Conservation (phyloP, 2,113 vertebrate genomes). For the Calyptommatus sinebrachiatus region DNA sequence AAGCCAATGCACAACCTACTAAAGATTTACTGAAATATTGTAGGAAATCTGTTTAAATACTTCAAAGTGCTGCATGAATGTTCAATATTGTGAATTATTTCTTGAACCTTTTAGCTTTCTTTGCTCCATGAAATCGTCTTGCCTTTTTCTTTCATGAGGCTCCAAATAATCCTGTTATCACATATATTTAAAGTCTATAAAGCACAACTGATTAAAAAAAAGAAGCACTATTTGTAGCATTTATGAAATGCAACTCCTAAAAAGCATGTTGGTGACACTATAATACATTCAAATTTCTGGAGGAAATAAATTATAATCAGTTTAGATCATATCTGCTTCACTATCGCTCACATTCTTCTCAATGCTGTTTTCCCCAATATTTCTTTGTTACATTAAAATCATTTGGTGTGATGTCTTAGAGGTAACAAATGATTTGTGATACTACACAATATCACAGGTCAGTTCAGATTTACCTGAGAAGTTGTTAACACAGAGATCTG, state of each 20-base stretch:
- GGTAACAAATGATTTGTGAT: slow-evolving; percentile 51
- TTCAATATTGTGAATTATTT: background rate
- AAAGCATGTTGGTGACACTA: background rate
- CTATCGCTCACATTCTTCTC: slow-evolving; percentile 48
- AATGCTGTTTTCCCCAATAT: slow-evolving; percentile 53
- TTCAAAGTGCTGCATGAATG: background rate
- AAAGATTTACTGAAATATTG: background rate
- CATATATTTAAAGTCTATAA: background rate
- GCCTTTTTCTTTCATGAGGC: background rate
- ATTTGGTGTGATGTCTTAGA: slow-evolving; percentile 25
- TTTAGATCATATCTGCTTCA: slow-evolving; percentile 43
- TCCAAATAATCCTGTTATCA: slow-evolving; percentile 10
- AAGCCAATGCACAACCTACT: too few relatives aligned
- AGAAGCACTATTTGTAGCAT: background rate
- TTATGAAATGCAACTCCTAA: slow-evolving; percentile 11
- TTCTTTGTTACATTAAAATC: slow-evolving; percentile 42
- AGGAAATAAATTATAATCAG: slow-evolving; percentile 3
- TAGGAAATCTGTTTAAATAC: background rate
- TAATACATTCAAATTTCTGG: background rate
- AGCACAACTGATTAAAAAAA: background rate
- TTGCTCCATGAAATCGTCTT: background rate
- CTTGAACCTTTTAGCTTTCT: background rate
- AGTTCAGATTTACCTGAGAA: slow-evolving; percentile 62
- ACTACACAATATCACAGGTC: slow-evolving; percentile 53
- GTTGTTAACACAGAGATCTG: slow-evolving; percentile 47